phyloP scores from a whole-genome alignment of 2,797 vertebrate species.

The Tiaroga cobitis region DNA sequence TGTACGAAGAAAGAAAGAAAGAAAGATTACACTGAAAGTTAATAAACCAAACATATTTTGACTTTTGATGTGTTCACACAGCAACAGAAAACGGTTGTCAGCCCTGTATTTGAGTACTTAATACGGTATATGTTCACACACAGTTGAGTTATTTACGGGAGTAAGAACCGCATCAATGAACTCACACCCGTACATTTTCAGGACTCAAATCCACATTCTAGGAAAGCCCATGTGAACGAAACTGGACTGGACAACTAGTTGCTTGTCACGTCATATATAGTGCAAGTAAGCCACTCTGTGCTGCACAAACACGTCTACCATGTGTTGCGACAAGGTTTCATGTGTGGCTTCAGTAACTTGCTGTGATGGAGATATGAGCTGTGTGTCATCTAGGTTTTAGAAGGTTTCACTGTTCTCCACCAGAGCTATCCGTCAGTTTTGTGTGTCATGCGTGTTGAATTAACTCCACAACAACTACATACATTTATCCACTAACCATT shows the following conservation, averaged over 20 bases:
- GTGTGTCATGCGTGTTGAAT: not conserved
- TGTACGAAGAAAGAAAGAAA: not conserved
- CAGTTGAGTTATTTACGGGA: not conserved
- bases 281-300: not conserved
- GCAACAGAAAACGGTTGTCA: not conserved
- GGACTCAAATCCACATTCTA: not conserved
- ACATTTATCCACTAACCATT: too few species aligned
- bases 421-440: not conserved
- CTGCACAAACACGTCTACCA: not conserved
- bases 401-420: not conserved
- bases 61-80: not conserved
- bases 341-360: not conserved
- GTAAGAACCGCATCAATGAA: not conserved
- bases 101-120: not conserved
- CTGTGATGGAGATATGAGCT: not conserved
- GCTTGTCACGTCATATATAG: not conserved
- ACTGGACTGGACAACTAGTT: not conserved
- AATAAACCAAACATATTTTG: not conserved
- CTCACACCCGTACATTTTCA: not conserved
- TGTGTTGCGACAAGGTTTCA: not conserved
- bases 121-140: not conserved
- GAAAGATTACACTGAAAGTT: not conserved
- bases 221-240: not conserved
- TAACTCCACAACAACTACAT: too few species aligned
- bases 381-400: not conserved